Base-by-base conservation (phyloP, 2,797 vertebrate genomes). In the Myotis myotis region DNA sequence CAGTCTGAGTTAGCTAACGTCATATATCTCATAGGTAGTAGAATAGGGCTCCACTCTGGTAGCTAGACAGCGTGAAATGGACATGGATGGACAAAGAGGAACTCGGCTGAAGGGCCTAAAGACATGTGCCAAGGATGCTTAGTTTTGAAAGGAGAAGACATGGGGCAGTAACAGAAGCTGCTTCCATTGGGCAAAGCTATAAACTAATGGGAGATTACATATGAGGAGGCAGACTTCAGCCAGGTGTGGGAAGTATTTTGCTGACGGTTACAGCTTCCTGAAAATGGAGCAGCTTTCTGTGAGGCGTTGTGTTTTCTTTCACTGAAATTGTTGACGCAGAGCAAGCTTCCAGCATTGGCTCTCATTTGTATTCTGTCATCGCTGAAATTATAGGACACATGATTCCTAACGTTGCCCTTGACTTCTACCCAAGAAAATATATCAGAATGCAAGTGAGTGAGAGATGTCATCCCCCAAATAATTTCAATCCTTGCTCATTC, bases 381-480 rank as follows among this genome's bases (percentile, higher is more conserved):
- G 64, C 47, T 64, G 47, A 89, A 70, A 30, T 78, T 70, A 49
- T 2, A 64, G 16, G 55, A 9, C 41, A 36, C 47, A 17, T 23
- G 55, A 55, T 82, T 92, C 53, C 53, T 94, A 49, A 84, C 81
- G 17, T 87, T 91, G 80, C 60, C 57, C 66, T 91, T 64, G 41
- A 72, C 64, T 88, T 92, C 57, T 66, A 13, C 33, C 4, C 66
- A 60, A 71, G 62, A 36, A 96, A 85, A 68, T 75, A 60, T 4
- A 78, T 68, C 16, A 81, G 62, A 91, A 80, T 91, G n/a, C 66
- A 78, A 88, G 5, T 78, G 22, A 88, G 6, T n/a, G 8, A 91
- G 25, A 72, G 25, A 38, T 4, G 13, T 22, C 78, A 64, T 66
- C 28, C 23, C 36, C 33, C 4, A 71, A 71, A 62, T 87, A 82